Conservation (phyloP, 2,797 vertebrate genomes). For the Malacoraja senta region DNA sequence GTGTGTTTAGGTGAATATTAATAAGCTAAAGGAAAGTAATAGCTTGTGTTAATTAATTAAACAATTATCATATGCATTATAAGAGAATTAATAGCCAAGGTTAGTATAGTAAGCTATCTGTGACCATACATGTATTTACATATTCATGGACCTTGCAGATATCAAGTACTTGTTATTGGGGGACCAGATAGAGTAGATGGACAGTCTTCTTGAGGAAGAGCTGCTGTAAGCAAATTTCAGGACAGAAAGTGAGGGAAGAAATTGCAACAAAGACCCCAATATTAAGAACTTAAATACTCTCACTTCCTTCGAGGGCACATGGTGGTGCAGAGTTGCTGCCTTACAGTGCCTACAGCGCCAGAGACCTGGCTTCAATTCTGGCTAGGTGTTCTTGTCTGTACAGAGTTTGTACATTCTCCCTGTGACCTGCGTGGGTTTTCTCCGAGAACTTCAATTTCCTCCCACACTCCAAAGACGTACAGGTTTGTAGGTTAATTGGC, state of each 20-base stretch:
- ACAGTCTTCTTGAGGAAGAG: background rate
- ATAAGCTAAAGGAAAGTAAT: background rate
- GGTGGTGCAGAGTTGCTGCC: background rate
- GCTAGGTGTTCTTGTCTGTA: too few species aligned
- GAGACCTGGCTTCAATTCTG: too few species aligned
- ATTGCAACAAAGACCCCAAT: background rate
- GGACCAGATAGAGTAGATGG: background rate
- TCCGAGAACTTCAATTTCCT: too few species aligned
- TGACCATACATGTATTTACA: background rate
- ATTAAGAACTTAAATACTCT: background rate
- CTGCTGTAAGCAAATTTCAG: background rate
- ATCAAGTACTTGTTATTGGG: background rate
- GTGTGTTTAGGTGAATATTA: constrained; percentile 11
- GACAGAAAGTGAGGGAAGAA: background rate
- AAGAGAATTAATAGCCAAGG: constrained; percentile 10
- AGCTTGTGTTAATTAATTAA: constrained; percentile 9
- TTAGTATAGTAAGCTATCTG: background rate
- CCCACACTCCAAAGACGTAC: too few species aligned
- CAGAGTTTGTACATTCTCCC: too few species aligned
- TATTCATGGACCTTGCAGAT: background rate
- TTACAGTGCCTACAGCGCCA: too few species aligned
- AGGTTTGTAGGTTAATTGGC: too few species aligned
- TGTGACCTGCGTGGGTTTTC: too few species aligned
- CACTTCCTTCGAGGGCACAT: background rate
- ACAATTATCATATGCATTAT: background rate